These are phyloP conservation scores for Sebastolobus altivelis DNA, from an alignment of 2,797 vertebrate genomes.

Conservation along the genomic window DNA sequence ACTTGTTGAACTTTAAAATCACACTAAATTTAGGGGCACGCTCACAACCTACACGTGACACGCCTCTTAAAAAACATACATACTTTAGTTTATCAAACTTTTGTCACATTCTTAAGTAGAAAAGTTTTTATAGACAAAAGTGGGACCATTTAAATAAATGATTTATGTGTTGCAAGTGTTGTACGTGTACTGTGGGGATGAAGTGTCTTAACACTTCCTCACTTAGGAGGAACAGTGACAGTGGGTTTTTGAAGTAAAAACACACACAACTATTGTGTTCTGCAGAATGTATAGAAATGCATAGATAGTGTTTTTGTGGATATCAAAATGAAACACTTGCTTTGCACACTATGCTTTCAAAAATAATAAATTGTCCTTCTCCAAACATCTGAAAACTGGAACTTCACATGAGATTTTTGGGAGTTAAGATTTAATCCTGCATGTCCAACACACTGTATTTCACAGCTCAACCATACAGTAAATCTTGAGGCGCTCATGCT, in stretches of 20 bases:
- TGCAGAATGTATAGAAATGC: no score
- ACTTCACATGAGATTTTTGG: neutral
- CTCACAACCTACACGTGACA: neutral
- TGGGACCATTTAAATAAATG: neutral
- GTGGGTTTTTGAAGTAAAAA: neutral
- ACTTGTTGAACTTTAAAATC: neutral
- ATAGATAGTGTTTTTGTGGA: neutral
- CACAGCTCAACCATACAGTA: neutral
- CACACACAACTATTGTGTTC: neutral
- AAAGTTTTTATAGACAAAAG: neutral
- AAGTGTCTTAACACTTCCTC: neutral
- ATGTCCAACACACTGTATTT: neutral
- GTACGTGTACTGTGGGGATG: neutral
- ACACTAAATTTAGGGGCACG: neutral
- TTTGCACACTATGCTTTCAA: neutral
- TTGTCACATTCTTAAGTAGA: neutral
- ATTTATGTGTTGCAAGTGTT: neutral
- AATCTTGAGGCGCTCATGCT: neutral
- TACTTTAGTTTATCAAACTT: neutral
- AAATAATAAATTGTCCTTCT: neutral
- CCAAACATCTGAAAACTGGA: neutral
- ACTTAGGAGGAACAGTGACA: neutral
- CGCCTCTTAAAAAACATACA: neutral
- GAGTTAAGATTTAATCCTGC: neutral
- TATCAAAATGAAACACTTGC: neutral